These are phyloP conservation scores for Scolanthus callimorphus DNA, from an alignment of 92 coral and sea anemone genomes.

Conservation along the genomic window DNA sequence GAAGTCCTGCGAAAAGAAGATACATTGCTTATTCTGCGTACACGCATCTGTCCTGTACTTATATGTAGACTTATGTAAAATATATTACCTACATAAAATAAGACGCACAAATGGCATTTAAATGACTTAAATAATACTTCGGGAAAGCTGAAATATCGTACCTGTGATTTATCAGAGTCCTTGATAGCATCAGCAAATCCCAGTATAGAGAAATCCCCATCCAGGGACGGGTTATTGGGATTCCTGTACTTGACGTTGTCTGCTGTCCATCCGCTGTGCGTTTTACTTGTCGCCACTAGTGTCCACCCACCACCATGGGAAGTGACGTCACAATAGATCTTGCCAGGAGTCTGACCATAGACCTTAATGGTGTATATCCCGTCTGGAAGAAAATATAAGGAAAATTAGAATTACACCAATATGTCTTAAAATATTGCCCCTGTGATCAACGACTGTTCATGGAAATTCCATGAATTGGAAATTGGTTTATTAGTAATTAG, in stretches of 20 bases:
- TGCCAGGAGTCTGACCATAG: slow-evolving; percentile 42
- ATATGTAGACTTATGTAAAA: no score
- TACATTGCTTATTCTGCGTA: no score
- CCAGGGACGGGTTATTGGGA: slow-evolving; percentile 32
- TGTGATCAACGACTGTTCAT: no score
- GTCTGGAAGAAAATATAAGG: slow-evolving; percentile 17
- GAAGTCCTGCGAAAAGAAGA: slow-evolving; percentile 20
- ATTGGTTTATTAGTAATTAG: no score
- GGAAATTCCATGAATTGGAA: no score
- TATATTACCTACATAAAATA: no score
- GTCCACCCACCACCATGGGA: slow-evolving; percentile 75
- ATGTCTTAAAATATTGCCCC: no score
- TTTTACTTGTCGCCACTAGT: slow-evolving; percentile 44
- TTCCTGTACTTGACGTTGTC: slow-evolving; percentile 50
- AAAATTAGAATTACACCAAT: not conserved
- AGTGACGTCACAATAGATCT: slow-evolving; percentile 62
- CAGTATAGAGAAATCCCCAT: slow-evolving; percentile 52
- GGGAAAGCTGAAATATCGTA: not conserved
- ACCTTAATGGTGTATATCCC: slow-evolving; percentile 57
- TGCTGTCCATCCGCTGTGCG: slow-evolving; percentile 45
- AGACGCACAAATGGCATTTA: no score
- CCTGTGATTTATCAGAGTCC: slow-evolving; percentile 49
- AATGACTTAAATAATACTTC: no score
- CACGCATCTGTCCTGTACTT: no score
- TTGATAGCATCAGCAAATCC: slow-evolving; percentile 51